These are phyloP conservation scores for Sapajus apella DNA, from an alignment of 2,113 vertebrate genomes.

Conservation along the genomic window DNA sequence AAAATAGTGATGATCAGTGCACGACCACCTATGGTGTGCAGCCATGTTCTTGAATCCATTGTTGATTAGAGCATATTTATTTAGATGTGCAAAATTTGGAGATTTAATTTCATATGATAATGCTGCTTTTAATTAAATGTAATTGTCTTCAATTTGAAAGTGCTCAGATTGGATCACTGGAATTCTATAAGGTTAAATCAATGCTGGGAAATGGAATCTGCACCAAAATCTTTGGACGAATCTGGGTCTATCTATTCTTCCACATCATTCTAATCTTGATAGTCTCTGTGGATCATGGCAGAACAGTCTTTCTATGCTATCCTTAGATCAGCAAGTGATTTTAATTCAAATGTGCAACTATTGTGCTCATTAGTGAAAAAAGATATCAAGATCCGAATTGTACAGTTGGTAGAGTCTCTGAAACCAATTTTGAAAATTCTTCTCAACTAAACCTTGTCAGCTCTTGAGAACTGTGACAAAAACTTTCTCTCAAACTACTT, in stretches of 20 bases:
- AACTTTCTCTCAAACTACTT: not conserved
- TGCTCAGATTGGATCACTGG: not conserved
- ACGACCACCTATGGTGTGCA: no score
- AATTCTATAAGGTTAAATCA: not conserved
- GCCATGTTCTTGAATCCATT: not conserved
- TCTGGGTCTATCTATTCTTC: not conserved
- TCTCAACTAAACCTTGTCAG: not conserved
- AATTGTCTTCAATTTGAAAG: not conserved
- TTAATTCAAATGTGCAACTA: not conserved
- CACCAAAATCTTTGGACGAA: not conserved
- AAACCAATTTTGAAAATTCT: not conserved
- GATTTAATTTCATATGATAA: not conserved
- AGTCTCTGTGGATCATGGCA: not conserved
- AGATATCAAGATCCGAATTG: not conserved
- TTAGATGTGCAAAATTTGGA: not conserved
- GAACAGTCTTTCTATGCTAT: not conserved
- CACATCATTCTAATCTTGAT: not conserved
- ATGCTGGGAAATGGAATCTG: not conserved
- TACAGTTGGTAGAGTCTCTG: not conserved
- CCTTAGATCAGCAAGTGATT: not conserved
- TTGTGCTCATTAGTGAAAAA: not conserved
- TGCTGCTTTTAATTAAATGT: not conserved
- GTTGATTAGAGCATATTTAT: not conserved
- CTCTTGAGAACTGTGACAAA: not conserved
- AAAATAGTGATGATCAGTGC: not conserved